Base-by-base conservation (phyloP, 2,888 invertebrate species). In the Erebia epiphron region DNA sequence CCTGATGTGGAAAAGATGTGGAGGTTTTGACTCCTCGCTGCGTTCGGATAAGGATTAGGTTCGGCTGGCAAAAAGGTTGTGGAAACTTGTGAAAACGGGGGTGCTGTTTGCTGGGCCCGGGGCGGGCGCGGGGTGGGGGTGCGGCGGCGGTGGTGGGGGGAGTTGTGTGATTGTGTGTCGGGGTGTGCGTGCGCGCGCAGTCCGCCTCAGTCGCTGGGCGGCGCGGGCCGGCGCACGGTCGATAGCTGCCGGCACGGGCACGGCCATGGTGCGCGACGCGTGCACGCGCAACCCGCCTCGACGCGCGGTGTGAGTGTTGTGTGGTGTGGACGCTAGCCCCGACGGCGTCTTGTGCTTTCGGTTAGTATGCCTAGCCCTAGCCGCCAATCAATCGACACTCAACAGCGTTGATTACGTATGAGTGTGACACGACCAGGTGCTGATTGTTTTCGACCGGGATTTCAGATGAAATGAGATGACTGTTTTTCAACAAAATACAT, bases 181-280 rank as follows among this genome's bases (percentile, higher is more conserved):
- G 79, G 79, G 75, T 76, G 74, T 76, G 70, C 68, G 72, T 78
- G 92, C 92, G 92, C 91, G 92, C 92, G 91, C 91, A 91, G 68
- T 85, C 75, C 85, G 85, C 88, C 87, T 87, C 91, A 79, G 80
- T 78, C 78, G 78, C 78, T 81, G 82, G 81, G 79, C 81, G 77
- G 82, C 81, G 81, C 79, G 82, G 84, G 83, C 79, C 91, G 88
- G 89, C 91, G 82, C 86, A 86, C 88, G 92, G 92, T 92, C 92
- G 92, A 92, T 92, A 91, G 87, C 85, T 83, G 86, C 85, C 82
- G 80, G 80, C 77, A 72, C 77, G 75, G 80, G 86, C 87, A 83
- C 88, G 86, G 85, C 87, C 89, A 90, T 88, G 88, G 80, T 84
- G 85, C 86, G 83, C 85, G 84, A 81, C 79, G 82, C 85, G 85